Evolutionary conservation across 2,113 vertebrate species (phyloP), one percentile per base, ranked within the genome.

Genomic region (Opisthocomus hoazin): DNA sequence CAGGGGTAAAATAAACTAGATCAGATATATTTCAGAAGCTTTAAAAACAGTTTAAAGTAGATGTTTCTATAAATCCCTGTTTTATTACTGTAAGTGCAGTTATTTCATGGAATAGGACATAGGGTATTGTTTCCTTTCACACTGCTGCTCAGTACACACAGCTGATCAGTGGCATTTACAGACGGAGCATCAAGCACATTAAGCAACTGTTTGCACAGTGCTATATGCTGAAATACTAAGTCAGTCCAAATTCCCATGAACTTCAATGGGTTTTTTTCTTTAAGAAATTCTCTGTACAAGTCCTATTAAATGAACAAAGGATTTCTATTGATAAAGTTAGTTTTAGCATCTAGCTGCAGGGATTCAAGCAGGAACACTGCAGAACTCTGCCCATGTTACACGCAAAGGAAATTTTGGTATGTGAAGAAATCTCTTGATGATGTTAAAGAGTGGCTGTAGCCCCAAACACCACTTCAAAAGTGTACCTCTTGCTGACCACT

Each of bases 61-160:
- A 94, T 93, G 69, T 96, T 95, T 90, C 64, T 94, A 82, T 96
- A 95, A 94, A 95, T 96, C 88, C 88, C 26, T 41, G 0, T 81
- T 95, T 95, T 96, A 89, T 84, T 95, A 61, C 57, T 82, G 37
- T 57, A 87, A 87, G 64, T 65, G 60, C 43, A 91, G 86, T 73
- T 89, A 81, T 84, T 91, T 89, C 45, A 46, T 46, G 63, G 37
- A 32, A 32, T 60, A n/a, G 76, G 86, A 84, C 20, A 32, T 6
- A 10, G 41, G 11, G 13, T 84, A 60, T 81, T 60, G 90, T 94
- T 96, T 96, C 73, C 84, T 89, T 90, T 88, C 78, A 63, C 43
- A 37, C 51, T 84, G 85, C 56, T 91, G 48, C 60, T 78, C 13
- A 15, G 58, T 56, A 84, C 85, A 66, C 34, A 30, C 6, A 36